Base-by-base conservation (phyloP, 2,888 invertebrate species). In the Tetranychus truncatus region DNA sequence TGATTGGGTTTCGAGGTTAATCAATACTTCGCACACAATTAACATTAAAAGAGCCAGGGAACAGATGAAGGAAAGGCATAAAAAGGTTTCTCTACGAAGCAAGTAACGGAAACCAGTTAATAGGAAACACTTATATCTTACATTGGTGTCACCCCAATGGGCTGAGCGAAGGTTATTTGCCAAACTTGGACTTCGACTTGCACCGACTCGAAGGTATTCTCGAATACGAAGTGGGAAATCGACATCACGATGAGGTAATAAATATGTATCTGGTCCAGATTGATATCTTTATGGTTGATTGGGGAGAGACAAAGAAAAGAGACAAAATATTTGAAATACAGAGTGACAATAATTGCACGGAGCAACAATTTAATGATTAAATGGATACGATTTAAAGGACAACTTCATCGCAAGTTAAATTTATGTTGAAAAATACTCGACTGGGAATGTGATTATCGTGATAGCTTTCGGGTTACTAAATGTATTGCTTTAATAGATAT, bases 231-330 rank as follows among this genome's bases (percentile, higher is more conserved):
- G 91, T n/a, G 96, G 95, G 86, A 97, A 95, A 82, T 89, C 89
- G 0, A 93, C 91, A 84, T 96, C 96, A 74, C 94, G 88, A 21
- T 95, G 86, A 82, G 96, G 96, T 71, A 97, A 87, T 8, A 97
- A 85, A 83, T 96, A 95, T 1, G 96, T 95, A 82, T 97, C 96
- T 0, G 95, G 95, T 0, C 97, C 96, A 83, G 92, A 90, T 85
- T 95, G 94, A 84, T 95, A 95, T 81, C 93, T 76, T 9, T 6
- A 73, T 9, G 6, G 72, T 3, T 72, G 20, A 44, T 44, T 72
- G 20, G 15, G 9, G 67, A 67, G 21, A 67, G n/a, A 67, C 11
- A 55, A 55, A 55, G 9, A 55, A 55, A 55, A 55, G 15, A 15
- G 6, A 55, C 9, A 55, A 55, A 15, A 55, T 15, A 7, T 15